Base-by-base conservation (phyloP, 2,888 invertebrate genomes). In the Lypha dubia region DNA sequence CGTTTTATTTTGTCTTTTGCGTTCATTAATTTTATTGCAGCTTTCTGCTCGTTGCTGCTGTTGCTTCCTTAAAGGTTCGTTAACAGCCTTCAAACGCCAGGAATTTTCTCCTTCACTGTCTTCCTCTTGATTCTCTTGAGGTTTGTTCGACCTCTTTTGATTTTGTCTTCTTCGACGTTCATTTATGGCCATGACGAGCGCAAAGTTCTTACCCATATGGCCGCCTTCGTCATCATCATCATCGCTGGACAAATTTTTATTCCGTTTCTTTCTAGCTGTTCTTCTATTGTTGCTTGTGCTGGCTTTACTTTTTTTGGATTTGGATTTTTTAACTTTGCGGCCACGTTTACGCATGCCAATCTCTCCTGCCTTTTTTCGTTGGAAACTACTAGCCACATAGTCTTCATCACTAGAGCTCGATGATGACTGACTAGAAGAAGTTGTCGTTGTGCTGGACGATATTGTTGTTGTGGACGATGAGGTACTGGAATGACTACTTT, bases 401-500 rank as follows among this genome's bases (percentile, higher is more conserved):
- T 82, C 83, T 60, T 82, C 79, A 62, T 79, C 85, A 38, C 83
- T 85, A 3, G 82, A 71, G n/a, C 70, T 70, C 9, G 58, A 58
- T 62, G 74, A 79, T 15, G 70, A 75, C 13, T 62, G 44, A 7
- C 68, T 44, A 8, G 77, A 20, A 22, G 84, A 68, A 35, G 81
- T 60, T 11, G 35, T 62, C 4, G 79, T 20, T 8, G 70, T 75
- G n/a, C 63, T 65, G 22, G 73, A 65, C 24, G 79, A 49, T 44
- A 41, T 49, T 28, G 75, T 49, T 28, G 75, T 65, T 22, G 80
- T 41, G 35, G 62, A 60, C 41, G 73, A 38, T 44, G 75, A 75
- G 53, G 70, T 70, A 74, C 77, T 84, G 84, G 84, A 84, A 74
- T 81, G 84, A 53, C 85, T 85, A 51, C 83, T 86, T 58, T 86